Evolutionary conservation across 1,140 invertebrate genomes (phyloP).

Genomic region (Lamellibrachia luymesi): DNA sequence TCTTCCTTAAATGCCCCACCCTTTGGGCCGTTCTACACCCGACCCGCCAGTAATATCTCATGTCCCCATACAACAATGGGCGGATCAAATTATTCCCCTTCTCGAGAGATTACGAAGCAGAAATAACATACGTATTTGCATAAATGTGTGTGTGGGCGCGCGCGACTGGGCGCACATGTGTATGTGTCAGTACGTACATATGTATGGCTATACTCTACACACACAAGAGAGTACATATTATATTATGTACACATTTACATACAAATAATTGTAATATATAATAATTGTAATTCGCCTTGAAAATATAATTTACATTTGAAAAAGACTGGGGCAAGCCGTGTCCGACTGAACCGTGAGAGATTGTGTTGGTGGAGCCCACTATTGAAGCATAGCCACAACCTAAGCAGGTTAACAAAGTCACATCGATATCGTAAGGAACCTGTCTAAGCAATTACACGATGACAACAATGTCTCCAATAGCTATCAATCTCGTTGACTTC

Average conservation of each 20-base stretch:
- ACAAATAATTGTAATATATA: neutral
- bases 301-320: neutral
- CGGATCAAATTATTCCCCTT: neutral
- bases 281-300: neutral
- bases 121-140: neutral
- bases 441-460: neutral
- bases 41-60: neutral
- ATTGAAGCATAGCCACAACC: neutral
- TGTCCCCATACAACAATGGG: neutral
- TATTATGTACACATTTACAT: neutral
- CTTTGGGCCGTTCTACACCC: neutral
- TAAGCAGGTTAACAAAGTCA: neutral
- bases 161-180: too few relatives aligned
- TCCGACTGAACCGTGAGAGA: neutral
- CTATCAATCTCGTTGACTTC: neutral
- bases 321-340: neutral
- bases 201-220: neutral
- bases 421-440: neutral
- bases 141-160: neutral
- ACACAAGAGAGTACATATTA: neutral
- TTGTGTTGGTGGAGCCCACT: neutral
- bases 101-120: neutral
- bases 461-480: neutral
- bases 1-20: neutral
- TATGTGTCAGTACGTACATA: neutral